Conservation (phyloP, 2,113 vertebrate genomes). For the Catharus fuscescens region DNA sequence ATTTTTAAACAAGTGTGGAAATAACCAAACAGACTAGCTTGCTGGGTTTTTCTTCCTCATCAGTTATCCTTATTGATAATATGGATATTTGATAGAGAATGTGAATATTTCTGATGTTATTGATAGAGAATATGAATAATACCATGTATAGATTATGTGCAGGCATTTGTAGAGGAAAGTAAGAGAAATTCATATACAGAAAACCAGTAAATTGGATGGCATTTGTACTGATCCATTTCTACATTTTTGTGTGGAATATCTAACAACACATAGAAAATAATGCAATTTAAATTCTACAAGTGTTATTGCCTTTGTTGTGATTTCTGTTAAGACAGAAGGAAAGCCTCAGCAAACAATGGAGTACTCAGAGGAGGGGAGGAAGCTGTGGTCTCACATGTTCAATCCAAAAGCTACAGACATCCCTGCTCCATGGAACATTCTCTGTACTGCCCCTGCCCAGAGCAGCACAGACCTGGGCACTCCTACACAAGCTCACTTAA, state of each 20-base stretch:
- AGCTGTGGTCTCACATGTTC: not conserved
- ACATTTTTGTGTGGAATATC: not conserved
- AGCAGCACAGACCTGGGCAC: not conserved
- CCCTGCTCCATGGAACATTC: not conserved
- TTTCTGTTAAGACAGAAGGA: not conserved
- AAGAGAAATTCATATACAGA: not conserved
- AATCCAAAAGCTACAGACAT: not conserved
- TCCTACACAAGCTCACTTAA: not conserved
- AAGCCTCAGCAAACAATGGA: not conserved
- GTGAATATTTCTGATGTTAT: not conserved
- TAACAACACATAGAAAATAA: not conserved
- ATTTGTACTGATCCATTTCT: not conserved
- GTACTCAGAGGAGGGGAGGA: not conserved
- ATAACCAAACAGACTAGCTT: not conserved
- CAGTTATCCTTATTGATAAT: not conserved
- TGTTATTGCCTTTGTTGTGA: not conserved
- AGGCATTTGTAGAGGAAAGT: not conserved
- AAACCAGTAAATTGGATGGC: not conserved
- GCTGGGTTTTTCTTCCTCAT: not conserved
- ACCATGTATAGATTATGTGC: not conserved
- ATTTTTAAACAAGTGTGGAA: constrained; percentile 12
- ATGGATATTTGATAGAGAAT: not conserved
- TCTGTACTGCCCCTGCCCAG: not conserved
- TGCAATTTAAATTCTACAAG: not conserved
- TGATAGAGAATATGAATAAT: not conserved